Evolutionary conservation across 1,140 invertebrate genomes (phyloP).

Genomic region (Solenopsis fugax): DNA sequence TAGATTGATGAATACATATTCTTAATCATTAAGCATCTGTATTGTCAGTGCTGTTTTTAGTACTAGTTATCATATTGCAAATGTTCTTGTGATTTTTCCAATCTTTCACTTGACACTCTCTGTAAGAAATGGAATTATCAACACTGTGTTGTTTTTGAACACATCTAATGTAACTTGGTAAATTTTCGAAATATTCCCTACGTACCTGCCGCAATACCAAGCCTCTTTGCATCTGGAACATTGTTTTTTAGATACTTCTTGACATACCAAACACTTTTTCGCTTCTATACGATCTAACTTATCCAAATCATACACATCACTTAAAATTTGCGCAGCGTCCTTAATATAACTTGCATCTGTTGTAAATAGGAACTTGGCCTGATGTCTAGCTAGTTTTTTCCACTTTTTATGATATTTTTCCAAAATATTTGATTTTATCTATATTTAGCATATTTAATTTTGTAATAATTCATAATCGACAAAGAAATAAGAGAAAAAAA

Average conservation of each 20-base stretch:
- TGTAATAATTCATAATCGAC: neutral
- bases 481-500: neutral
- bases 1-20: neutral
- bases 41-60: conserved; percentile 51
- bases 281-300: conserved; percentile 82
- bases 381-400: conserved; percentile 88
- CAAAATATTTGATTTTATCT: conserved; percentile 86
- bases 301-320: conserved; percentile 85
- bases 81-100: conserved; percentile 83
- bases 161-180: neutral
- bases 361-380: conserved; percentile 86
- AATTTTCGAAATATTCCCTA: conserved; percentile 2
- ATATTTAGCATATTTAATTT: conserved; percentile 6
- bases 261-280: conserved; percentile 84
- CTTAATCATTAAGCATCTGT: conserved; percentile 31
- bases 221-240: conserved; percentile 86
- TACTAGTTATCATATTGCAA: conserved; percentile 78
- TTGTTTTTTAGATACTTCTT: conserved; percentile 82
- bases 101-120: conserved; percentile 86
- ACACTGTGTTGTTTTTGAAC: neutral
- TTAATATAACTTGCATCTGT: conserved; percentile 86
- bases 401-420: conserved; percentile 86
- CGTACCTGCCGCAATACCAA: conserved; percentile 87
- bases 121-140: conserved; percentile 71
- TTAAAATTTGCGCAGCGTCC: conserved; percentile 86